These are phyloP conservation scores for Tragulus kanchil DNA, from an alignment of 2,113 vertebrate species.

Conservation along the genomic window DNA sequence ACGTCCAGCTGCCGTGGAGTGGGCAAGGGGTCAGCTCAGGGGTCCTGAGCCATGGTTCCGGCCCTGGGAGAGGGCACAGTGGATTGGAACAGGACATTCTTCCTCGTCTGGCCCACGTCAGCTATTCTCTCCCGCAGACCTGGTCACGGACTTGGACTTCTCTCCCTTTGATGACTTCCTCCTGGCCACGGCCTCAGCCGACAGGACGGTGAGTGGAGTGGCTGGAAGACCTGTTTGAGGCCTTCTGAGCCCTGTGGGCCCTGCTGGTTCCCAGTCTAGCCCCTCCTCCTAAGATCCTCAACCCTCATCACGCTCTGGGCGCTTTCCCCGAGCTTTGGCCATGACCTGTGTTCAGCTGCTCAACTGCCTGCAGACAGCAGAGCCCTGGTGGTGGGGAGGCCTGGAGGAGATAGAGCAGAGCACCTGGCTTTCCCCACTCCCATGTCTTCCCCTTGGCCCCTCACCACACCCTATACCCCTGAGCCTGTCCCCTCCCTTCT, in stretches of 20 bases:
- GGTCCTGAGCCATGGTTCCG: neutral
- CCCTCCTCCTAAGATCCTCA: neutral
- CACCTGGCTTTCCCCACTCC: neutral
- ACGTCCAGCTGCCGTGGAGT: neutral
- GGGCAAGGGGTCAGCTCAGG: neutral
- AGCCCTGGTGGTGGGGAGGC: fast-evolving
- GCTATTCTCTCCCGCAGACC: constrained; percentile 87
- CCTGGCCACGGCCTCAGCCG: constrained; percentile 94
- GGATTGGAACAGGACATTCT: neutral
- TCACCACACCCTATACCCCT: too few species aligned
- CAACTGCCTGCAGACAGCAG: neutral
- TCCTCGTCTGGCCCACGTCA: neutral
- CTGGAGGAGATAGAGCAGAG: neutral
- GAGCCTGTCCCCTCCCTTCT: neutral
- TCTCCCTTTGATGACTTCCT: constrained; percentile 95
- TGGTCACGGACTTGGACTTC: constrained; percentile 96
- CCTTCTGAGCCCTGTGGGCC: neutral
- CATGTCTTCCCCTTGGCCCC: neutral
- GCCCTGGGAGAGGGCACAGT: neutral
- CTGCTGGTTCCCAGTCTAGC: neutral
- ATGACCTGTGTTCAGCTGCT: neutral
- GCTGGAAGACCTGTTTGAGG: fast-evolving
- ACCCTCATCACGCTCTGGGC: fast-evolving
- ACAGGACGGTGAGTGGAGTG: constrained; percentile 90
- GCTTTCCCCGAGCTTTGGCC: neutral